Evolutionary conservation across 2,113 vertebrate species (phyloP), one percentile per base, ranked within the genome.

Genomic region (Engystomops pustulosus): DNA sequence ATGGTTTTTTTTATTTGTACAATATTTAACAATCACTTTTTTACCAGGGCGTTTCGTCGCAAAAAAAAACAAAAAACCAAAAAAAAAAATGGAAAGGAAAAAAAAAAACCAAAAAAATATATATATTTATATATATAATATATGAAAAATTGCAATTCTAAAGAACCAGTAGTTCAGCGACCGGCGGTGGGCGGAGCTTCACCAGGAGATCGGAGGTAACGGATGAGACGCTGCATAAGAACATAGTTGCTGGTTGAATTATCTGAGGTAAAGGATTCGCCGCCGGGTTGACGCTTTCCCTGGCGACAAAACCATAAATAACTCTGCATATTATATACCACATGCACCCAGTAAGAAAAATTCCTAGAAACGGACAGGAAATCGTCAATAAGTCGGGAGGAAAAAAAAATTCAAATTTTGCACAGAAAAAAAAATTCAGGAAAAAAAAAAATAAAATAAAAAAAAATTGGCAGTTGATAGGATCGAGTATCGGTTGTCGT

Each of bases 11-110:
- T 92, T 92, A 93, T 70, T 95, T 97, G 92, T 96, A 97, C 95
- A 96, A 94, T 96, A 96, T 96, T 96, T 94, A 95, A 96, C 95
- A 96, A 96, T 95, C 94, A 95, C 92, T 94, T 92, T 91, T 92
- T 91, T 38, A 78, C 92, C 88, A 92, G 90, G 93, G 93, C 91
- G 90, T 88, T 83, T 88, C 51, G 93, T 94, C 88, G 93, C 92
- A 92, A 69, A 80, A 49, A 12, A 20, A 12, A 69, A 12, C 51
- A 20, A 38, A 81, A 36, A 81, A 23, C n/a, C 15, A 20, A 3
- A 34, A 27, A n/a, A 14, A 68, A n/a, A 41, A 32, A 32, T 7
- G 14, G 27, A 27, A 65, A 44, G 14, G 15, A 27, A 11, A 68
- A 11, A 68, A 20, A 36, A 80, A 34, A 80, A 23, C n/a, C 15